These are phyloP conservation scores for Marasmarcha lunaedactyla DNA, from an alignment of 2,888 invertebrate genomes.

Conservation along the genomic window DNA sequence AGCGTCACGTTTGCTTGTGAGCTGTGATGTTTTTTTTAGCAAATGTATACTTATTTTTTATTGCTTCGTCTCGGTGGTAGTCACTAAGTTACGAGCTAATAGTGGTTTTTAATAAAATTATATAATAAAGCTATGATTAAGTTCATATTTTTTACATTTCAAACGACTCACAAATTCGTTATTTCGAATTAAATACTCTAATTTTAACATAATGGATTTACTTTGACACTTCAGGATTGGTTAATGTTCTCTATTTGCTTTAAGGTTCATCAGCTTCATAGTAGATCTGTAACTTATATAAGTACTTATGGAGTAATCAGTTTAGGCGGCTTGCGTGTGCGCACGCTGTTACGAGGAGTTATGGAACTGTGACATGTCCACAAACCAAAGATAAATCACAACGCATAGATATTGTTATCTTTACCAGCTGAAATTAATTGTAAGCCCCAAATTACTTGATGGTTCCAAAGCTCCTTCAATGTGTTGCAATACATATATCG, in stretches of 20 bases:
- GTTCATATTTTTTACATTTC: background rate
- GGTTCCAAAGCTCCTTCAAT: slow-evolving; percentile 64
- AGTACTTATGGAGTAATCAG: slow-evolving; percentile 61
- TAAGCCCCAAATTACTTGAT: slow-evolving; percentile 48
- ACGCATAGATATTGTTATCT: slow-evolving; percentile 15
- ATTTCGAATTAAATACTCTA: slow-evolving; percentile 14
- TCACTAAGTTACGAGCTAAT: slow-evolving; percentile 41
- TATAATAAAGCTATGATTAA: background rate
- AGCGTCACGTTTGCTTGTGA: slow-evolving; percentile 53
- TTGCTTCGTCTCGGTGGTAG: slow-evolving; percentile 41
- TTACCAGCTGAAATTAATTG: slow-evolving; percentile 46
- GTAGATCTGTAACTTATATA: slow-evolving; percentile 66
- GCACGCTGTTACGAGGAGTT: slow-evolving; percentile 40
- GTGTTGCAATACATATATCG: slow-evolving; percentile 66
- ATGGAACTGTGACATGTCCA: slow-evolving; percentile 53
- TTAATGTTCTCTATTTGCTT: slow-evolving; percentile 58
- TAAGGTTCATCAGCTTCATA: slow-evolving; percentile 57
- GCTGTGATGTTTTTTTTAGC: slow-evolving; percentile 58
- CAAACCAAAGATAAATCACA: slow-evolving; percentile 67
- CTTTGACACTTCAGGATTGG: slow-evolving; percentile 24
- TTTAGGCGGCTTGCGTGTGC: slow-evolving; percentile 27
- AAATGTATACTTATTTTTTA: slow-evolving; percentile 35
- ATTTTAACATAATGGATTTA: slow-evolving; percentile 6
- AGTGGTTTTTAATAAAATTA: slow-evolving; percentile 15
- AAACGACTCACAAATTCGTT: slow-evolving; percentile 7